Base-by-base conservation (phyloP, 2,888 invertebrate species). In the Watsonalla cultraria region DNA sequence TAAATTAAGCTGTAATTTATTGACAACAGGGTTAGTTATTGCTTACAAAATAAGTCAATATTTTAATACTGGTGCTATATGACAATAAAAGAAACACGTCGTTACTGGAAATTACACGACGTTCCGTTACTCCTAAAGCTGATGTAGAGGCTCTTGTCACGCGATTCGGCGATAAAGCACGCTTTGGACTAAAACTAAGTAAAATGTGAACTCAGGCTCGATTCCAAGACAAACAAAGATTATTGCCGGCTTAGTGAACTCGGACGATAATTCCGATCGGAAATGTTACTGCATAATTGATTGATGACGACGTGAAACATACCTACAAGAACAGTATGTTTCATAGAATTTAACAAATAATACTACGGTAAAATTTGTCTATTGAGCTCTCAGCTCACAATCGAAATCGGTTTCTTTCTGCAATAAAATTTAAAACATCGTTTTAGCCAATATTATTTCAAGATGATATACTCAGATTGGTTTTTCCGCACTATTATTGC, bases 51-150 rank as follows among this genome's bases (percentile, higher is more conserved):
- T 62, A 68, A 61, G 62, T 62, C 57, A 65, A 73, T 68, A 68
- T 74, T 66, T 73, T 67, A 71, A 69, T 64, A 61, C 64, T 61
- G 70, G 70, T 72, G 73, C 73, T 74, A 71, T 68, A 72, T 84
- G 80, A 84, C 85, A 85, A 80, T 82, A 80, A 84, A 78, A 86
- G 74, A 86, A 88, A 86, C 86, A 89, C 81, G 70, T 86, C 79
- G 85, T 87, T 88, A 87, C 77, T 81, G 74, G 80, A 84, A 86
- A 87, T 88, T 84, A 88, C 89, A 87, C 77, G 86, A 86, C 78
- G 73, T 81, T 76, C 77, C 77, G 83, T 85, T 86, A 83, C 74
- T 78, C 76, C 74, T 64, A 72, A 74, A 75, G 64, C 75, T 87
- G 85, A 90, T 80, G 68, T 74, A 90, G 72, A 71, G 78, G 60